Evolutionary conservation across 1,140 invertebrate species (phyloP).

Genomic region (Delia radicum): DNA sequence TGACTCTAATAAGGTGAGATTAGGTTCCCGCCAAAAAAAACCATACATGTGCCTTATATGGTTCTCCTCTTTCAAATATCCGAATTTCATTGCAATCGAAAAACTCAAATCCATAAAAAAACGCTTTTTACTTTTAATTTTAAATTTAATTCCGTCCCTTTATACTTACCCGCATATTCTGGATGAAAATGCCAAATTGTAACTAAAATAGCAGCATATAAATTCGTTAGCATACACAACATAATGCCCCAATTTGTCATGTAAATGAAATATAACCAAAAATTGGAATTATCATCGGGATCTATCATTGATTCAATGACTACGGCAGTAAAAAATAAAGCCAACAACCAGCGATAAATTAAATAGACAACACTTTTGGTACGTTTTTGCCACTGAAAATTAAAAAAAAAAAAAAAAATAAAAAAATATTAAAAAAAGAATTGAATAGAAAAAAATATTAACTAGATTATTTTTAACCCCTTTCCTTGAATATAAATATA

Average conservation of each 20-base stretch:
- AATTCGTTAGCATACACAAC: constrained; percentile 57
- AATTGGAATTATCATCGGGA: constrained; percentile 30
- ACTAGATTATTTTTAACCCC: background rate
- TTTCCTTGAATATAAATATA: background rate
- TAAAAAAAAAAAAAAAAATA: constrained; percentile 11
- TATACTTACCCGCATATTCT: constrained; percentile 46
- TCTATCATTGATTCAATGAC: constrained; percentile 57
- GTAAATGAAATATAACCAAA: constrained; percentile 63
- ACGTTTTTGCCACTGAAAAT: constrained; percentile 58
- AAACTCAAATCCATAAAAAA: background rate
- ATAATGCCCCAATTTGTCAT: constrained; percentile 75
- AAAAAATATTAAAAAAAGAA: constrained; percentile 37
- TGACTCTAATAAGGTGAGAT: no score
- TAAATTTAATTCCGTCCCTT: background rate
- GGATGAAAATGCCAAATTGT: constrained; percentile 51
- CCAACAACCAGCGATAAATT: constrained; percentile 62
- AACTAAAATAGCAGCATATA: constrained; percentile 48
- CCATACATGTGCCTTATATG: no score
- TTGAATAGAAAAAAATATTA: background rate
- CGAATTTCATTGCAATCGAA: background rate
- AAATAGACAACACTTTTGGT: constrained; percentile 58
- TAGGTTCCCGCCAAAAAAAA: no score
- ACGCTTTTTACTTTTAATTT: background rate
- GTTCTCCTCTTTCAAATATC: no score
- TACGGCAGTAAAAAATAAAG: constrained; percentile 58